Base-by-base conservation (phyloP, 1,140 invertebrate genomes). In the Drosophila carrolli region DNA sequence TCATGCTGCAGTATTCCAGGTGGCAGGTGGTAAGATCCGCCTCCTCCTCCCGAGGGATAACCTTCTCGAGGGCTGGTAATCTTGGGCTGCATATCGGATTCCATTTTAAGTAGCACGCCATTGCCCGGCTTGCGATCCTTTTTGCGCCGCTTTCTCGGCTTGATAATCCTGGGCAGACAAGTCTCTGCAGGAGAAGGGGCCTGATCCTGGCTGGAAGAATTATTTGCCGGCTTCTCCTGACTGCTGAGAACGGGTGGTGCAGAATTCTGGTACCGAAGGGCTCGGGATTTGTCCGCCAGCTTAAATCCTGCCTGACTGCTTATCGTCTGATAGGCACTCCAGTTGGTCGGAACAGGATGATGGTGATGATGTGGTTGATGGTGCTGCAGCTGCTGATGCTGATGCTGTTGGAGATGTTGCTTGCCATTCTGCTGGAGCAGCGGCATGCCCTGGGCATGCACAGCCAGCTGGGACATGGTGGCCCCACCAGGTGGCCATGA, bases 111-210 rank as follows among this genome's bases (percentile, higher is more conserved):
- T 13, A 91, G 38, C 8, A 92, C 74, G 0, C 84, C 88, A 27
- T 86, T 91, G 1, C 76, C 63, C 7, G 76, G 78, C 70, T 97
- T 97, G 56, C 96, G 94, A 81, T 97, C 97, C 92, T 97, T 97
- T 95, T 98, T 98, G 82, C 97, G 94, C 16, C 97, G 94, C 91
- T 98, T 98, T 10, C 97, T 93, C 0, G 97, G 97, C 91, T 98
- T 98, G 81, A 97, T 97, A 54, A 97, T 97, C 47, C 97, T 94
- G 23, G 97, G 97, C 77, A 97, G 91, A 92, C 96, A 96, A 59
- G 95, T 96, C 78, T 97, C 96, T 77, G 91, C 54, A 73, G 96
- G 96, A 75, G 90, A 47, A 29, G 35, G 48, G 19, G 13, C 16
- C 41, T 56, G 44, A 57, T 81, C 78, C 59, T 81, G 78, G 23